Evolutionary conservation across 2,797 vertebrate genomes (phyloP), one percentile per base, ranked within the genome.

Genomic region (Dendrocincla tyrannina): DNA sequence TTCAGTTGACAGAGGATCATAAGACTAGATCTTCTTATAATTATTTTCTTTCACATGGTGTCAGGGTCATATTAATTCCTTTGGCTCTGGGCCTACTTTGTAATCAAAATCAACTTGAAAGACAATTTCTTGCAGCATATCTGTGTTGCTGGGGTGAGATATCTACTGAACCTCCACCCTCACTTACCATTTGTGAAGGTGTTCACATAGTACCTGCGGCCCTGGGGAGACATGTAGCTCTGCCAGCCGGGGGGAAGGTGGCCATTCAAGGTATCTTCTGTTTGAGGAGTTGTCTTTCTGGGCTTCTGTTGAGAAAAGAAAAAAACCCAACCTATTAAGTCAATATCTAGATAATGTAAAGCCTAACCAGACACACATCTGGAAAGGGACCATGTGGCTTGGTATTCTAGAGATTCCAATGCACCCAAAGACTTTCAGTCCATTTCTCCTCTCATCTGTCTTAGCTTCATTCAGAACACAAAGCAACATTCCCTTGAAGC

Each of bases 181-280:
- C 49, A 94, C 99, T 99, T 97, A 99, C 99, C 99, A 25, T 99
- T 99, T 78, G 98, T 99, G 91, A 98, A 91, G 59, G 99, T 99
- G 98, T 99, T 99, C 97, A 99, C 99, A 23, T 99, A 99, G 97
- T 99, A 99, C 77, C 97, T 98, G 63, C 98, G 98, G 13, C 99
- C 99, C 95, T 99, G 99, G 35, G 99, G 99, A 35, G 99, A 99
- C 98, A 99, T 98, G 97, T 99, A 99, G 98, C 99, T 99, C 73
- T 98, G 99, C 99, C 99, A 99, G 63, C 99, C 99, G 1, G 98
- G 98, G 58, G 99, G 99, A 55, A 99, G 98, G 39, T 98, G 60
- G 95, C 91, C 95, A 16, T 97, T 97, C 88, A 96, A 97, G 96
- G 90, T 97, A 52, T 99, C 99, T 91, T 99, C 99, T 2, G 98